phyloP scores from a whole-genome alignment of 2,797 vertebrate species.

The Alca torda region DNA sequence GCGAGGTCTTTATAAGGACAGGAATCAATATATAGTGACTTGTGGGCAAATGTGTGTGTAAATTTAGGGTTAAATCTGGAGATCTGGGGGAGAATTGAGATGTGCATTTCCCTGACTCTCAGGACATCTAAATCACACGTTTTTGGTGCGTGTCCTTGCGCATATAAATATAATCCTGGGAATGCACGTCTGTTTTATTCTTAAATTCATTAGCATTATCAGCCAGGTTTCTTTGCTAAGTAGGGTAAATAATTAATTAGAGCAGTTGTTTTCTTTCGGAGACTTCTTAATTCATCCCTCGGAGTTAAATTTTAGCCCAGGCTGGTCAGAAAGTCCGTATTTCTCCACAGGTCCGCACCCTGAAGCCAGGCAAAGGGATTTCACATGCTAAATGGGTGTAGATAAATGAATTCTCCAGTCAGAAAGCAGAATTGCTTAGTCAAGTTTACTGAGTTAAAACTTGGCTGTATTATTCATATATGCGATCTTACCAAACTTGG shows the following conservation, averaged over 20 bases:
- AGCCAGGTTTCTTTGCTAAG: background rate
- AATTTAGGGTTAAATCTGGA: background rate
- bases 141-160: background rate
- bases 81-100: background rate
- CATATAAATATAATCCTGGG: background rate
- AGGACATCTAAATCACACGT: background rate
- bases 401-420: constrained; percentile 57
- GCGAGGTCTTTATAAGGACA: background rate
- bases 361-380: constrained; percentile 44
- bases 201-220: constrained; percentile 6
- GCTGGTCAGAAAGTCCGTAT: background rate
- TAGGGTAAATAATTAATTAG: background rate
- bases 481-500: background rate
- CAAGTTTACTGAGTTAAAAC: constrained; percentile 59
- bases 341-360: background rate
- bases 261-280: background rate
- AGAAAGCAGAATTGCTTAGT: constrained; percentile 62
- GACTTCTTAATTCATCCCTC: background rate
- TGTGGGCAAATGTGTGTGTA: background rate
- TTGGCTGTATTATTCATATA: constrained; percentile 52
- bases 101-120: background rate
- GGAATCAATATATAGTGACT: background rate
- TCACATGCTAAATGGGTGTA: background rate
- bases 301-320: background rate
- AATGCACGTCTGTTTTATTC: background rate